These are phyloP conservation scores for Lateolabrax maculatus DNA, from an alignment of 2,797 vertebrate species.

Conservation along the genomic window DNA sequence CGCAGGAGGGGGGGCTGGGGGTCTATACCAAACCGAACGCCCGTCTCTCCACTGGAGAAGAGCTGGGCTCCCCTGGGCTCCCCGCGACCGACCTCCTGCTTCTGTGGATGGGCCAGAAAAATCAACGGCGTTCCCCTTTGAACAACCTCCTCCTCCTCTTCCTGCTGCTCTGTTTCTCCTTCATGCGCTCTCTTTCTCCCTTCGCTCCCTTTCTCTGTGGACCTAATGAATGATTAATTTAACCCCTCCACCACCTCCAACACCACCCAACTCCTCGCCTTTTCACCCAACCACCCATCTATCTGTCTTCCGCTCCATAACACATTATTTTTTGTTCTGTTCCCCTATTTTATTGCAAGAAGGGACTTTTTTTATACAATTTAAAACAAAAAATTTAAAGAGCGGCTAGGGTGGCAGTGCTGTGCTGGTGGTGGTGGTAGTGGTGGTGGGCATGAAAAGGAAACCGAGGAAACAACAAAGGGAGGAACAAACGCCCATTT, in stretches of 20 bases:
- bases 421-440: neutral
- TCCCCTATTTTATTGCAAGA: constrained; percentile 45
- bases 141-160: constrained; percentile 78
- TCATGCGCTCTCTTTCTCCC: constrained; percentile 55
- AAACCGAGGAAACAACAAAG: constrained; percentile 73
- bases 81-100: constrained; percentile 83
- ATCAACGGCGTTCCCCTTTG: constrained; percentile 85
- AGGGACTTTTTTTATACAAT: neutral
- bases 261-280: constrained; percentile 68
- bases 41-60: constrained; percentile 73
- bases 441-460: constrained; percentile 20
- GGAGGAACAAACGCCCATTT: constrained; percentile 68
- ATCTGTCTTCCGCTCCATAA: constrained; percentile 50
- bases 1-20: constrained; percentile 47
- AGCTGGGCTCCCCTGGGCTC: constrained; percentile 78
- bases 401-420: neutral
- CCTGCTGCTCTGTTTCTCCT: constrained; percentile 69
- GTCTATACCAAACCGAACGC: constrained; percentile 54
- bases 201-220: constrained; percentile 79
- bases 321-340: constrained; percentile 64
- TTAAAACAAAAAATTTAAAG: neutral
- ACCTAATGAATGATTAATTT: constrained; percentile 90
- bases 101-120: constrained; percentile 84
- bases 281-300: constrained; percentile 68
- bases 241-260: constrained; percentile 75